Evolutionary conservation across 1,140 invertebrate genomes (phyloP), one percentile per base, ranked within the genome.

Genomic region (Brachionus rubens): DNA sequence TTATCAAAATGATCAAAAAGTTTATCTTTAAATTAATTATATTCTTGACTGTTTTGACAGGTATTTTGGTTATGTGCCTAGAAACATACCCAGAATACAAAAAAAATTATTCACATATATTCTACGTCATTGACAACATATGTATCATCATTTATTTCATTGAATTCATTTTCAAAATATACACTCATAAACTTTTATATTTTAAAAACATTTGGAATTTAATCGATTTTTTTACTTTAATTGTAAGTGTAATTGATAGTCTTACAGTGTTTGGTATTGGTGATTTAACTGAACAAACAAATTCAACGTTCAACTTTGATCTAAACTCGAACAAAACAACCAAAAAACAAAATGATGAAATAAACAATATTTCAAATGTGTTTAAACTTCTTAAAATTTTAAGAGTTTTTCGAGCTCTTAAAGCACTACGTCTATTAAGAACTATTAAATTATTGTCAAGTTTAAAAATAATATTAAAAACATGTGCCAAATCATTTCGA

Each of bases 401-500:
- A 48, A 79, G 80, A 47, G 56, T 52, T 52, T 48, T 78, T 2
- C n/a, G 72, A 14, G 76, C 78, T 19, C 48, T 82, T 10, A 77
- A 80, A 59, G 80, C 79, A 24, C 65, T 82, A 14, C 76, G 80
- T 65, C 77, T 81, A 21, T 75, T 82, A 5, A 68, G 80, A 36
- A 78, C 81, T n/a, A 79, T 81, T 40, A 79, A 80, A 54, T 79
- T 82, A 33, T 40, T 82, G 19, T 78, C 78, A 9, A 81, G 78
- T 70, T 78, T 82, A 19, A 80, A 82, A 77, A 79, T 82, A 24
- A 81, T 82, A 19, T 67, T 82, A 5, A 79, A 79, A 4, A 82
- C 81, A 4, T 78, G 80, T 54, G 72, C 81, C 26, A 79, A 81
- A 47, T 82, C 81, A 12, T 77, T 82, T 5, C 46, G 80, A 16